Percentiles rank a stretch among this genome's conserved stretches.
Conservation (phyloP, 92 coral and sea anemone species). For the Epizoanthus scotinus region DNA sequence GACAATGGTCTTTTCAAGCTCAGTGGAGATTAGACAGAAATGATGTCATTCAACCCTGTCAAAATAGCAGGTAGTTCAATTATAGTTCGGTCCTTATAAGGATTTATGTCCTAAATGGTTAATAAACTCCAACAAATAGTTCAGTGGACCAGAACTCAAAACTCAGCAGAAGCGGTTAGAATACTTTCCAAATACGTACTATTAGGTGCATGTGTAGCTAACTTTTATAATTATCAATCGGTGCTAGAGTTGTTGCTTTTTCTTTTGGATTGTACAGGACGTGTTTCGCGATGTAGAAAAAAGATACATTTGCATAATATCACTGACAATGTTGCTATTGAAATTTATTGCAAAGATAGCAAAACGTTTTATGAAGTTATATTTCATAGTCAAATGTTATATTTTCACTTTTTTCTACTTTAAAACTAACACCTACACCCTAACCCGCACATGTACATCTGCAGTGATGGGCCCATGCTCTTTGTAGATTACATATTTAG, state of each 20-base stretch:
- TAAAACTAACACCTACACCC: no score
- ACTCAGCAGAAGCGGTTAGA: not conserved
- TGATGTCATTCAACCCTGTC: slow-evolving; percentile 44
- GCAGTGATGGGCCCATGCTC: no score
- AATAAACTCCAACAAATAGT: not conserved
- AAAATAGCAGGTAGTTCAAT: slow-evolving; percentile 18
- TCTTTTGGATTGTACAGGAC: no score
- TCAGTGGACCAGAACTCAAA: not conserved
- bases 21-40: slow-evolving; percentile 14
- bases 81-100: slow-evolving; percentile 17
- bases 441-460: no score
- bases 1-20: slow-evolving; percentile 6
- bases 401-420: no score
- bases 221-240: no score
- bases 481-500: no score
- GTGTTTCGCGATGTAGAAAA: no score
- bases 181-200: not conserved
- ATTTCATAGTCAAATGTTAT: not conserved
- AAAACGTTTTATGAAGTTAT: not conserved
- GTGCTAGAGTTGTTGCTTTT: no score
- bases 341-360: not conserved
- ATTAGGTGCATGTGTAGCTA: not conserved
- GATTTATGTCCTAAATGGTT: slow-evolving; percentile 4
- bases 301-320: no score
- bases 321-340: no score